Evolutionary conservation across 2,888 invertebrate genomes (phyloP).

Genomic region (Patella depressa): DNA sequence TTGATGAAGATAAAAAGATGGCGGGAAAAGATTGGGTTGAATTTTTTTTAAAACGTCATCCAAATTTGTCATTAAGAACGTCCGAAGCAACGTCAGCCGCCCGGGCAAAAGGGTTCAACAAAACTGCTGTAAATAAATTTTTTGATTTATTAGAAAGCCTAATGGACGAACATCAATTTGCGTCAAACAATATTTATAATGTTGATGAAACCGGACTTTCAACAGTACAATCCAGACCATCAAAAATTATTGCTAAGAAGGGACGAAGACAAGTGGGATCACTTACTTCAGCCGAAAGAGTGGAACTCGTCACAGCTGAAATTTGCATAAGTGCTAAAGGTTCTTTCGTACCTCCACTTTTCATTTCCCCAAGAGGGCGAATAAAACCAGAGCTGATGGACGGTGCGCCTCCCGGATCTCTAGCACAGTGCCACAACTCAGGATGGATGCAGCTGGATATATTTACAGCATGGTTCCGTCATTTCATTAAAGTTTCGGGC

Average conservation of each 20-base stretch:
- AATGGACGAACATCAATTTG: not conserved
- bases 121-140: constrained; percentile 8
- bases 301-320: constrained; percentile 22
- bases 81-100: not conserved
- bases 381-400: not conserved
- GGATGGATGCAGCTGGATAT: constrained; percentile 3
- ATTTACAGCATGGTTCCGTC: not conserved
- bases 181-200: constrained; percentile 22
- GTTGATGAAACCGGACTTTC: constrained; percentile 19
- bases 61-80: not conserved
- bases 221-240: constrained; percentile 12
- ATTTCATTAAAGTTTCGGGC: not conserved
- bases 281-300: constrained; percentile 27
- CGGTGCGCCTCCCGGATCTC: not conserved
- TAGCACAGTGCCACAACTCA: not conserved
- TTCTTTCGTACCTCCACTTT: constrained; percentile 23
- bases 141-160: constrained; percentile 12
- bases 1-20: not conserved
- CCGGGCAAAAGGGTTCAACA: constrained; percentile 17
- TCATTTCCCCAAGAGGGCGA: not conserved
- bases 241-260: constrained; percentile 3
- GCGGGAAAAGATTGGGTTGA: not conserved
- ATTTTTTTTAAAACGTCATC: not conserved
- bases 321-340: constrained; percentile 24
- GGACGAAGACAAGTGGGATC: constrained; percentile 23